Evolutionary conservation across 2,113 vertebrate genomes (phyloP), one percentile per base, ranked within the genome.

Genomic region (Heptranchias perlo): DNA sequence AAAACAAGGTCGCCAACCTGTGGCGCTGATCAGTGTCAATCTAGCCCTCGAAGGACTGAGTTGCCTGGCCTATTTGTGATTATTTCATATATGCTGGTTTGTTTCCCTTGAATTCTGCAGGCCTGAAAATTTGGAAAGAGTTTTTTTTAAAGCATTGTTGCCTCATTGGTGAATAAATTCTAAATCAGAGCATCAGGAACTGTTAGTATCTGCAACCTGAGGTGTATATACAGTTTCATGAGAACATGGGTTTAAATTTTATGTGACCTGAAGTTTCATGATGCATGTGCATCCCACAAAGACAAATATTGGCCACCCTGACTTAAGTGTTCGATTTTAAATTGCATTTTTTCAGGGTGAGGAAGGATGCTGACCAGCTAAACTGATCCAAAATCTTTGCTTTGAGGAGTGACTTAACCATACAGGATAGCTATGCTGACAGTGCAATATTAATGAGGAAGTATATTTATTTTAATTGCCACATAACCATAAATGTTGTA

Each of bases 391-490:
- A 65, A 94, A 23, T 25, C 62, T 64, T 64, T 65, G 92, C 91
- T n/a, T 93, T 39, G n/a, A 93, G 18, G 31, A n/a, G 61, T 89
- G 13, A 89, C 7, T 93, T 93, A n/a, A 64, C 4, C 16, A 44
- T 93, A 39, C 2, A 65, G 61, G 39, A 65, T 39, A 39, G 54
- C 54, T 89, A 28, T 21, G 16, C 23, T 92, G 54, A 67, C 3
- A 6, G 16, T 94, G 92, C 7, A 94, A 31, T 69, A 69, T 95
- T 52, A 95, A 52, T 69, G 47, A 47, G 94, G 94, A 95, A 73
- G 25, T 94, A 35, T 35, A 47, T 21, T 94, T 94, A 95, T 69
- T 47, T 95, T 28, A 95, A 95, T 69, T 95, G 64, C 64, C 65
- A 52, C 31, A 61, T 14, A 95, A 49, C 31, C 28, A 6, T n/a